Evolutionary conservation across 2,888 invertebrate genomes (phyloP).

Genomic region (Eretmocerus hayati): DNA sequence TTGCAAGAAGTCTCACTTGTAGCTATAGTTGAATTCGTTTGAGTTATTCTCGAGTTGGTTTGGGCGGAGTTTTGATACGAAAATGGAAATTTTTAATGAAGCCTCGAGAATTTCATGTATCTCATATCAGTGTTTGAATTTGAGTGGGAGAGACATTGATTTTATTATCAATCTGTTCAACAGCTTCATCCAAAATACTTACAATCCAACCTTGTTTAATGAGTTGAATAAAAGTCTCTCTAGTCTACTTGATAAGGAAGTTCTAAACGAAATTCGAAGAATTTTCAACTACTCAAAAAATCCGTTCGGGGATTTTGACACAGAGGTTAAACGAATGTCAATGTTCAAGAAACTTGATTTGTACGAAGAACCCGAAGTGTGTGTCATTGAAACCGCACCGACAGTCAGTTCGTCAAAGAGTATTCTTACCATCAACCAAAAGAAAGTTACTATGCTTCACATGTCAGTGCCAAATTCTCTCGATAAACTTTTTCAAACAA

Average conservation of each 20-base stretch:
- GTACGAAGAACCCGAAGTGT: not conserved
- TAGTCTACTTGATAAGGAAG: not conserved
- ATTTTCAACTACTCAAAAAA: not conserved
- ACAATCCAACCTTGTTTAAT: not conserved
- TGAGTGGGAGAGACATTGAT: not conserved
- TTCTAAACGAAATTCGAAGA: not conserved
- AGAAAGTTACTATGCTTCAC: not conserved
- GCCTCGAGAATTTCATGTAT: not conserved
- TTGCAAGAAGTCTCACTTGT: too few species aligned
- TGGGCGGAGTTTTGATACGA: too few species aligned
- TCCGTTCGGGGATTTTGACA: not conserved
- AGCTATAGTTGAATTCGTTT: too few species aligned
- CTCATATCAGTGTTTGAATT: not conserved
- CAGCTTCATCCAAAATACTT: not conserved
- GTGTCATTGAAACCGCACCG: not conserved
- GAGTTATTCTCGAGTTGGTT: too few species aligned
- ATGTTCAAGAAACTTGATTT: not conserved
- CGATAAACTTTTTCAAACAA: conserved; percentile 3
- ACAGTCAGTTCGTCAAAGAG: not conserved
- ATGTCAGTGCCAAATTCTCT: conserved; percentile 12
- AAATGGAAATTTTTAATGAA: too few species aligned
- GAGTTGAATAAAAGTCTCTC: not conserved
- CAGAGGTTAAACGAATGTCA: conserved; percentile 1
- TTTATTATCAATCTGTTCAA: not conserved
- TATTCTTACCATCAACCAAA: not conserved